Percentiles rank a stretch among this genome's conserved stretches.
Evolutionary conservation across 2,797 vertebrate species (phyloP).

Genomic region (Aldrovandia affinis): DNA sequence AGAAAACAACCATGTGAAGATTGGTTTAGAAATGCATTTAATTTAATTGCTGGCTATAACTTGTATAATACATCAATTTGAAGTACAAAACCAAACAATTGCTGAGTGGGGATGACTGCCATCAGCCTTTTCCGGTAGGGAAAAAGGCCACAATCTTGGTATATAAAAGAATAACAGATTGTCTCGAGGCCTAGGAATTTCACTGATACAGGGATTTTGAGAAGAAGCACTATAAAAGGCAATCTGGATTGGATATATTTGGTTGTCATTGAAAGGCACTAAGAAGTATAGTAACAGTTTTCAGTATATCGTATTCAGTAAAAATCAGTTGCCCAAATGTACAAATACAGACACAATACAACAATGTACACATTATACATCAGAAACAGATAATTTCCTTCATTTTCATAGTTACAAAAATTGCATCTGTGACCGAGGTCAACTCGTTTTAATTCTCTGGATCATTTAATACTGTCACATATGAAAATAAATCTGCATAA

Average conservation of each 20-base stretch:
- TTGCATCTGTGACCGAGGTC: conserved; percentile 99
- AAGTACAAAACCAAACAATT: conserved; percentile 58
- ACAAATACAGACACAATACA: conserved; percentile 87
- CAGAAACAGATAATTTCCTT: conserved; percentile 78
- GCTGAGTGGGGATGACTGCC: conserved; percentile 34
- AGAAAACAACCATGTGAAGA: conserved; percentile 29
- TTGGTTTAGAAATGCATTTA: conserved; percentile 10
- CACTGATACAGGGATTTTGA: conserved; percentile 8
- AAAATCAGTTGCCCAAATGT: conserved; percentile 95
- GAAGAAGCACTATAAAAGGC: conserved; percentile 21
- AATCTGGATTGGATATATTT: conserved; percentile 42
- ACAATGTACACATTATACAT: conserved; percentile 80
- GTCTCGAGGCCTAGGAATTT: background rate
- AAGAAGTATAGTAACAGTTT: conserved; percentile 61
- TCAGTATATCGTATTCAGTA: conserved; percentile 56
- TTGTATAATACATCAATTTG: conserved; percentile 33
- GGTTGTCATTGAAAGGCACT: conserved; percentile 63
- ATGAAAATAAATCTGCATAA: conserved; percentile 99
- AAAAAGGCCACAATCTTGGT: conserved; percentile 17
- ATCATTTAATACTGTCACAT: conserved; percentile 92
- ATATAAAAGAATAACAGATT: conserved; percentile 31
- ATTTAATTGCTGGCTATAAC: background rate
- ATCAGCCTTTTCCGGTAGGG: background rate
- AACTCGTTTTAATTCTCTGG: conserved; percentile 96
- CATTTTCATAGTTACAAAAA: conserved; percentile 71